A percentile compares a stretch with the other conserved stretches of the same genome.
These are phyloP conservation scores for Propithecus deckenii DNA, from an alignment of 2,797 vertebrate genomes.

Conservation along the genomic window DNA sequence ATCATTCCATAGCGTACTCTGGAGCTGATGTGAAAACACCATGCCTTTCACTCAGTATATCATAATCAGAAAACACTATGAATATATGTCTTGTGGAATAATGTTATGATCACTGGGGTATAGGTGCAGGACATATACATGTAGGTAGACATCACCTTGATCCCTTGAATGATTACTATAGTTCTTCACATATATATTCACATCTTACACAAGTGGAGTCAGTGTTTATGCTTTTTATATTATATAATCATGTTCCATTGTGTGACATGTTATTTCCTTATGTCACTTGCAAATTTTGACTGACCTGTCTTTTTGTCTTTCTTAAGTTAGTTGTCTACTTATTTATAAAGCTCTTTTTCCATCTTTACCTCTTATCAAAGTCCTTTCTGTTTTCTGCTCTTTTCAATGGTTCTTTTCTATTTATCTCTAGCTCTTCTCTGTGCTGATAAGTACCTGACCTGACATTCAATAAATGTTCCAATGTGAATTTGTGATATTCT, in stretches of 20 bases:
- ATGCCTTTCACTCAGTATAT: neutral
- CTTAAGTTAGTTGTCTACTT: slow-evolving; percentile 20
- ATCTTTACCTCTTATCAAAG: neutral
- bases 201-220: neutral
- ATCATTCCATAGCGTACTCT: neutral
- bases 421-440: neutral
- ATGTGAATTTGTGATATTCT: neutral
- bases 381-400: slow-evolving; percentile 23
- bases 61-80: neutral
- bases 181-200: neutral
- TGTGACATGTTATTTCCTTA: neutral
- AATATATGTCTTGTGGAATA: neutral
- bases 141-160: neutral
- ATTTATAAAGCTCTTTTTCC: neutral
- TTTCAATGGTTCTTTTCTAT: neutral
- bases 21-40: neutral
- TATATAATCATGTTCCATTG: neutral
- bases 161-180: neutral
- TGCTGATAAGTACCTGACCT: neutral
- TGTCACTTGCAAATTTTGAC: neutral
- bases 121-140: neutral
- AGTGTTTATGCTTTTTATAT: neutral
- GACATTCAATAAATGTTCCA: neutral
- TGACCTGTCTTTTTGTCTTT: neutral
- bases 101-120: neutral